These are phyloP conservation scores for Neopipo cinnamomea DNA, from an alignment of 2,113 vertebrate species.

Conservation along the genomic window DNA sequence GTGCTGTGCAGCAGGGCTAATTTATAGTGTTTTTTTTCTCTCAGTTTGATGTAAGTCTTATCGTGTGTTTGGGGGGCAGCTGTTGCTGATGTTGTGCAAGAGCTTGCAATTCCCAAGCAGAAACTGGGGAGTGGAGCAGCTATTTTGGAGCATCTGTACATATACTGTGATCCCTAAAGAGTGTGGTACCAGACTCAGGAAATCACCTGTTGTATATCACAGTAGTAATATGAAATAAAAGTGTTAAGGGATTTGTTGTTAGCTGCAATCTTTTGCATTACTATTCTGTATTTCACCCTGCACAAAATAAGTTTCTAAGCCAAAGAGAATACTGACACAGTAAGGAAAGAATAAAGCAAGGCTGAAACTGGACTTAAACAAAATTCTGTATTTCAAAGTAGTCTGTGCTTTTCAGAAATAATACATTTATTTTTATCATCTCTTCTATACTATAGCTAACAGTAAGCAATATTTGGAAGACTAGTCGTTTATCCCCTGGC, in stretches of 20 bases:
- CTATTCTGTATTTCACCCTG: neutral
- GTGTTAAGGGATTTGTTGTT: neutral
- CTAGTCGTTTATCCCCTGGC: rapidly evolving
- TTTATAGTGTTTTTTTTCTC: neutral
- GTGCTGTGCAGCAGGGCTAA: neutral
- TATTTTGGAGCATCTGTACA: neutral
- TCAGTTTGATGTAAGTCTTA: neutral
- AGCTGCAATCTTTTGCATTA: neutral
- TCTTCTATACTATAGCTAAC: neutral
- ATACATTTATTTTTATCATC: neutral
- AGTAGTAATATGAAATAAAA: neutral
- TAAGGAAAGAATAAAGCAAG: neutral
- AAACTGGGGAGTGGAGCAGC: rapidly evolving
- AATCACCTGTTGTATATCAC: neutral
- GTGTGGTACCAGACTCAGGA: neutral
- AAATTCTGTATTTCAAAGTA: neutral
- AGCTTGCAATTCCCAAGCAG: neutral
- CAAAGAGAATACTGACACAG: neutral
- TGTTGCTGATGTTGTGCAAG: neutral
- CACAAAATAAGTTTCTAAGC: neutral
- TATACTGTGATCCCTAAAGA: neutral
- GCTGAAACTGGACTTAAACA: neutral
- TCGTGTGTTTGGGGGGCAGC: neutral
- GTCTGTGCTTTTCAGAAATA: neutral
- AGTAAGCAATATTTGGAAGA: neutral